These are phyloP conservation scores for Lobophora halterata DNA, from an alignment of 2,888 invertebrate genomes.

Conservation along the genomic window DNA sequence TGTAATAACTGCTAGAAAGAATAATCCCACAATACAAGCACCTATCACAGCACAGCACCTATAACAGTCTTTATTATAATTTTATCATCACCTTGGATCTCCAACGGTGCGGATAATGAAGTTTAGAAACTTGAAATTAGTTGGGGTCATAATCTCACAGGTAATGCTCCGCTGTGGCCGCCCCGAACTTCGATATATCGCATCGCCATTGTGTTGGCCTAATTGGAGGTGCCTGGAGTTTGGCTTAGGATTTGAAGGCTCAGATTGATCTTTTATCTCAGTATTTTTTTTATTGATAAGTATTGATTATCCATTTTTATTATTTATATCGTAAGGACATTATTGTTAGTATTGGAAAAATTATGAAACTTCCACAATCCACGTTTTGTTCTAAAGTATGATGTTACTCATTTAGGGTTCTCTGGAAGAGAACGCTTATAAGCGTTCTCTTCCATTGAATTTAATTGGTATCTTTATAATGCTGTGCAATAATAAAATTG, in stretches of 20 bases:
- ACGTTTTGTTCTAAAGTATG: too few relatives aligned
- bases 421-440: too few relatives aligned
- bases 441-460: too few relatives aligned
- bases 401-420: too few relatives aligned
- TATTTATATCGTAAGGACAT: too few relatives aligned
- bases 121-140: constrained; percentile 74
- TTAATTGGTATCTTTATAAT: too few relatives aligned
- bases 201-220: constrained; percentile 37
- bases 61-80: constrained; percentile 54
- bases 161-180: constrained; percentile 40
- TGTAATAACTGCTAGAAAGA: too few relatives aligned
- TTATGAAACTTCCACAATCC: too few relatives aligned
- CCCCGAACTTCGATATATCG: constrained; percentile 23
- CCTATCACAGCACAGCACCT: constrained; percentile 29
- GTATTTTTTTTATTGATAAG: not conserved
- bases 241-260: constrained; percentile 23
- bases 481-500: too few relatives aligned
- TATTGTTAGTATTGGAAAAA: too few relatives aligned
- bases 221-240: constrained; percentile 33
- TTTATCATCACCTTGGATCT: constrained; percentile 64
- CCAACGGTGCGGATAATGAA: constrained; percentile 69
- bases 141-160: constrained; percentile 62
- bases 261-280: constrained; percentile 10
- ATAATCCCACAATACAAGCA: too few relatives aligned
- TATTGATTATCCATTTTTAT: too few relatives aligned